Percentiles rank a stretch among this genome's conserved stretches.
phyloP scores from a whole-genome alignment of 1,140 invertebrate genomes.

The Eubasilissa regina region DNA sequence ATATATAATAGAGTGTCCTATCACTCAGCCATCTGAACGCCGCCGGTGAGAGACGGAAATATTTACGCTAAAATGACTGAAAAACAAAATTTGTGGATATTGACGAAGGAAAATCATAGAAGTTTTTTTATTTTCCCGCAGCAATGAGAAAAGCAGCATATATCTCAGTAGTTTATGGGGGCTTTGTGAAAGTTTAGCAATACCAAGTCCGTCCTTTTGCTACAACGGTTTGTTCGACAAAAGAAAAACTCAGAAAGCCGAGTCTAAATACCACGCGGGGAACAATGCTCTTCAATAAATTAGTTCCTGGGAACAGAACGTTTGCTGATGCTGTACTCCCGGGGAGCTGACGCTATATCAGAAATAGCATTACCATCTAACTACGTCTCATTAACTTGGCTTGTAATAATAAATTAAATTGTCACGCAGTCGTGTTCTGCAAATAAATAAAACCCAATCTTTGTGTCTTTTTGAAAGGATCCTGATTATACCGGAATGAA shows the following conservation, averaged over 20 bases:
- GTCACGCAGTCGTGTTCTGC: too few relatives aligned
- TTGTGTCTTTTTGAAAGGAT: too few relatives aligned
- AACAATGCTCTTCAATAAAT: slow-evolving; percentile 25
- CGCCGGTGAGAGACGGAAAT: too few relatives aligned
- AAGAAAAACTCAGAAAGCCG: slow-evolving; percentile 2
- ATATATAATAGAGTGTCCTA: too few relatives aligned
- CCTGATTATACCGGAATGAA: too few relatives aligned
- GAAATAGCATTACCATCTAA: not conserved
- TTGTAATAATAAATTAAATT: too few relatives aligned
- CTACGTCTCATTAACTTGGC: not conserved
- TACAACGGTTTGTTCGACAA: not conserved
- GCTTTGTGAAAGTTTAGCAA: slow-evolving; percentile 30
- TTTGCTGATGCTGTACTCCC: not conserved
- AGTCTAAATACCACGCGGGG: not conserved
- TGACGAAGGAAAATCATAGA: not conserved
- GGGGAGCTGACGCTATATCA: not conserved
- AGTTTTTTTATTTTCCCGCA: not conserved
- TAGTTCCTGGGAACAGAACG: slow-evolving; percentile 7
- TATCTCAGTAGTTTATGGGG: not conserved
- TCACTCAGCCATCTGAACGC: too few relatives aligned
- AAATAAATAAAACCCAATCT: too few relatives aligned
- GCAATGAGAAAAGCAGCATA: not conserved
- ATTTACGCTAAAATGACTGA: too few relatives aligned
- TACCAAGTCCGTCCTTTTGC: not conserved
- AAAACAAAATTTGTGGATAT: not conserved